Conservation (phyloP, 2,888 invertebrate species). For the Drosophila helvetica region DNA sequence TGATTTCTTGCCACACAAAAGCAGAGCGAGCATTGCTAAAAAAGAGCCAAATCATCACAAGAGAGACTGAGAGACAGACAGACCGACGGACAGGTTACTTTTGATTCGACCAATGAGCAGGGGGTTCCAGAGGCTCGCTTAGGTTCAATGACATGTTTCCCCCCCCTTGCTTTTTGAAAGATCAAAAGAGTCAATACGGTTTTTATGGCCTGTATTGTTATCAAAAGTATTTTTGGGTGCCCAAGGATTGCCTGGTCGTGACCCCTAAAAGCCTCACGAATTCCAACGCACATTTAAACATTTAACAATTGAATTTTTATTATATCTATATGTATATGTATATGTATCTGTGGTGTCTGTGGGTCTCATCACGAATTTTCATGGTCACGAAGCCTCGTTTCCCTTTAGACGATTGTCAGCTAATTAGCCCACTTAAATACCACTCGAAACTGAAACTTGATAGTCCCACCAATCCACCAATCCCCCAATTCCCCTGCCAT, state of each 20-base stretch:
- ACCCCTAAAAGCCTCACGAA: conserved; percentile 27
- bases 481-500: neutral
- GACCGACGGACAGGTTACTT: conserved; percentile 34
- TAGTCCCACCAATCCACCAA: neutral
- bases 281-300: conserved; percentile 22
- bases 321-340: too few species aligned
- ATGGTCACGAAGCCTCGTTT: conserved; percentile 62
- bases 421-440: conserved; percentile 32
- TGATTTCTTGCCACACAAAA: conserved; percentile 62
- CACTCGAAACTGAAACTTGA: conserved; percentile 8
- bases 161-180: conserved; percentile 1
- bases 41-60: conserved; percentile 70
- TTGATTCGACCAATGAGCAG: conserved; percentile 45
- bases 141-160: conserved; percentile 31
- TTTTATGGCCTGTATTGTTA: neutral
- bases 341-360: conserved; percentile 1
- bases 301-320: conserved; percentile 4
- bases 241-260: conserved; percentile 38
- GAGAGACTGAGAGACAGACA: conserved; percentile 8
- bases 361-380: conserved; percentile 62
- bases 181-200: conserved; percentile 3
- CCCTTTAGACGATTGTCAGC: conserved; percentile 20
- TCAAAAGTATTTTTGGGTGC: conserved; percentile 4
- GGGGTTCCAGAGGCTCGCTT: conserved; percentile 38
- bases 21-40: conserved; percentile 27